Evolutionary conservation across 2,113 vertebrate species (phyloP).

Genomic region (Paratilapia polleni): DNA sequence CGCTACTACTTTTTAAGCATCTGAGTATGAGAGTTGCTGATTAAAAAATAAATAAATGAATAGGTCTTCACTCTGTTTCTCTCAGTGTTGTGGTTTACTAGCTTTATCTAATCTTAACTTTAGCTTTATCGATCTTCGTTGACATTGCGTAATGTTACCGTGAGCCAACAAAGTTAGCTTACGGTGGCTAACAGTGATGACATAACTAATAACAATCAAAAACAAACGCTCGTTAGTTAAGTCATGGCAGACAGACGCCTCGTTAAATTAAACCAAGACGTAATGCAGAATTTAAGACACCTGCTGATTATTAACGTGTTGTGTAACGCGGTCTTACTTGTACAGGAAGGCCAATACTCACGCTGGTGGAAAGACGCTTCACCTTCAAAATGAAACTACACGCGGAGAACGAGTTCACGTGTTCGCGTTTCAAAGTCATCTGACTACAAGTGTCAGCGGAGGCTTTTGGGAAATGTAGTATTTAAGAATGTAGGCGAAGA

Average conservation of each 20-base stretch:
- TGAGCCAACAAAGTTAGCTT: conserved; percentile 33
- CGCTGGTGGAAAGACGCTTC: neutral
- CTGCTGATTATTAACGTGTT: fast-evolving
- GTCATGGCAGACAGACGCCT: neutral
- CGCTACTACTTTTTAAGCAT: neutral
- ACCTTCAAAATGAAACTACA: conserved; percentile 62
- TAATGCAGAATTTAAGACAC: fast-evolving
- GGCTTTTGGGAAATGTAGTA: conserved; percentile 66
- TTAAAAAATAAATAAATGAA: neutral
- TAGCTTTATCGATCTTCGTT: no score
- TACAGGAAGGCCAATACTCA: neutral
- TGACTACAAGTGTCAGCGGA: neutral
- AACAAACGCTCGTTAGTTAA: no score
- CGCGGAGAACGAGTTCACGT: neutral
- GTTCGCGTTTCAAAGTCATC: neutral
- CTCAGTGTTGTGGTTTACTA: neutral
- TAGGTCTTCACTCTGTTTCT: neutral
- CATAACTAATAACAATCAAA: neutral
- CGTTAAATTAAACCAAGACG: neutral
- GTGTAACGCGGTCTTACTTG: conserved; percentile 27
- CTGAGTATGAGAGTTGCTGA: neutral
- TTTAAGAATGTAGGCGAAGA: neutral
- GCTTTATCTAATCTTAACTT: conserved; percentile 3
- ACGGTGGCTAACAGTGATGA: conserved; percentile 4
- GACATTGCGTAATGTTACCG: neutral